phyloP scores from a whole-genome alignment of 2,113 vertebrate species.

The Chlorocebus sabaeus region DNA sequence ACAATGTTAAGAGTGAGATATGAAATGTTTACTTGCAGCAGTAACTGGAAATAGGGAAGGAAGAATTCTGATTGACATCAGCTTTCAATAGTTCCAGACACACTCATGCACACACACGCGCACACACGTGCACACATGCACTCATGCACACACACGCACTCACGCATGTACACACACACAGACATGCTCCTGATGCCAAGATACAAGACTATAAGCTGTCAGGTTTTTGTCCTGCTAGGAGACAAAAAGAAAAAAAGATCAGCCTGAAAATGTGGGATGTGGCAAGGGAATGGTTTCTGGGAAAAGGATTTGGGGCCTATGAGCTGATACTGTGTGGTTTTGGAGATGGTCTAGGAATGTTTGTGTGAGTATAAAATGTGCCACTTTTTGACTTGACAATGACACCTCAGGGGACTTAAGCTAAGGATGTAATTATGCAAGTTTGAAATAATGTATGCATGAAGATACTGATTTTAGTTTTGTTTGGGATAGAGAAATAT shows the following conservation, averaged over 20 bases:
- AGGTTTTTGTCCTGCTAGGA: background rate
- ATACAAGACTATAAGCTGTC: background rate
- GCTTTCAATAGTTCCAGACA: background rate
- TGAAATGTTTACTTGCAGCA: background rate
- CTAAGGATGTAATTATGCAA: background rate
- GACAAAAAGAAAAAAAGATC: background rate
- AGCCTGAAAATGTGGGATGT: background rate
- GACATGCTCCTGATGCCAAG: background rate
- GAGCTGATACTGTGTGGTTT: background rate
- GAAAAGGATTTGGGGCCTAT: background rate
- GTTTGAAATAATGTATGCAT: background rate
- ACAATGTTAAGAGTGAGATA: background rate
- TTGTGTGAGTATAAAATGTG: background rate
- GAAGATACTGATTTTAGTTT: background rate
- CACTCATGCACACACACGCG: background rate
- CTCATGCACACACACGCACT: rapidly evolving
- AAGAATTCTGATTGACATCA: background rate
- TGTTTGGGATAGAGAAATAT: background rate
- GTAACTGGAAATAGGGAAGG: background rate
- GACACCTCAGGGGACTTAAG: background rate
- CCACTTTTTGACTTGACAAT: background rate
- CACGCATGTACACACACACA: background rate
- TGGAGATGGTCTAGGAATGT: background rate
- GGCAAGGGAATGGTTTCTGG: background rate
- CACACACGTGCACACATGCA: rapidly evolving